Percentiles rank a stretch among this genome's conserved stretches.
Conservation (phyloP, 2,113 vertebrate genomes). For the Pitta sordida region DNA sequence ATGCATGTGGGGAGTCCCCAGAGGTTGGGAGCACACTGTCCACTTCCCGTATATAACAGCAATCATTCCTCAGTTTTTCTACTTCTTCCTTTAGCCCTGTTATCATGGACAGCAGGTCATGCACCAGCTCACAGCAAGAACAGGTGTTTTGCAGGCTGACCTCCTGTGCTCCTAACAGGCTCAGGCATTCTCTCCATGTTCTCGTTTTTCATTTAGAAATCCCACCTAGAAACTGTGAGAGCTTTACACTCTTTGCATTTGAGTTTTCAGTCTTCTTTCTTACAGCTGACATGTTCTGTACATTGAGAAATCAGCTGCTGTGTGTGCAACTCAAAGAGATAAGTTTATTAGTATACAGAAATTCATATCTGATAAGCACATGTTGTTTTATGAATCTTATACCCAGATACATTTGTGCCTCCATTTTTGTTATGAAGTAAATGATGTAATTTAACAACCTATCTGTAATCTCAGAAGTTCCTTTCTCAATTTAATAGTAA, state of each 20-base stretch:
- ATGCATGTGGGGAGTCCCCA: too few relatives aligned
- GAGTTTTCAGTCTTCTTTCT: neutral
- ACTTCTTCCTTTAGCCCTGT: too few relatives aligned
- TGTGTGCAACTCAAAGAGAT: neutral
- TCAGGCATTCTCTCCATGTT: too few relatives aligned
- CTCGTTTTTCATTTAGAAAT: neutral
- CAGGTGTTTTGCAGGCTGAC: too few relatives aligned
- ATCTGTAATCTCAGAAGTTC: neutral
- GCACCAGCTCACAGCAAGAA: too few relatives aligned
- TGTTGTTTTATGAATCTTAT: neutral
- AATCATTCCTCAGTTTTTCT: too few relatives aligned
- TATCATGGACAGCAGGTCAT: too few relatives aligned
- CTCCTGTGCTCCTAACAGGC: too few relatives aligned
- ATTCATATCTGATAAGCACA: neutral
- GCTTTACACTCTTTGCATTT: neutral
- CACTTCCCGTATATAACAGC: too few relatives aligned
- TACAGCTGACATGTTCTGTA: neutral
- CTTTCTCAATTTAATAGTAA: neutral
- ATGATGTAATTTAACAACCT: neutral
- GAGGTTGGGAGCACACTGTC: too few relatives aligned
- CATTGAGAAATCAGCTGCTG: neutral
- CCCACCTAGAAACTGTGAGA: neutral
- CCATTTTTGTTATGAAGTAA: neutral
- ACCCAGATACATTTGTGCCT: neutral
- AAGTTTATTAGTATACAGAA: neutral